Base-by-base conservation (phyloP, 2,113 vertebrate species). In the Climacteris rufus region DNA sequence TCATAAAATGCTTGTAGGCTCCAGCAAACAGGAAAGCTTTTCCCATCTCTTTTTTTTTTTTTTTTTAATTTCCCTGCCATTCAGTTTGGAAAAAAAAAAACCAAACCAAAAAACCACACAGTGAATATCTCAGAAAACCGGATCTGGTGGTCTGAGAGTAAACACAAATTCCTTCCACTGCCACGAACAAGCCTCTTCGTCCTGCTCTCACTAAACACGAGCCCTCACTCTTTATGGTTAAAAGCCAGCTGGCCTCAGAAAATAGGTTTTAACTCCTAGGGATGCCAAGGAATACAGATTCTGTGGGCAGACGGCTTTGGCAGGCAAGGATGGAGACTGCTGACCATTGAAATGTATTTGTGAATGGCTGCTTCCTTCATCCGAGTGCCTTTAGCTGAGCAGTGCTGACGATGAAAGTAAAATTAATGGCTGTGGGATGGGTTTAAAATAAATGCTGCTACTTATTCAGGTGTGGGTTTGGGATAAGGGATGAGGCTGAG, bases 241-340 rank as follows among this genome's bases (percentile, higher is more conserved):
- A 89, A 79, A 77, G 96, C 97, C 97, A 97, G 87, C 94, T 98
- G 97, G 95, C 94, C 75, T 93, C 40, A 11, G 71, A 52, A 56
- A 42, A 75, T 50, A 88, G 89, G 84, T 87, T 94, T 89, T 47
- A 85, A 25, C 72, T 96, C 94, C 79, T 87, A 72, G 42, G 11
- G 28, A 66, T 66, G 93, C 97, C 96, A 96, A 95, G 81, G 91
- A 94, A 96, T 82, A 89, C 95, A 84, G 87, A 70, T 84, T 86
- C 85, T 45, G 70, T 57, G 93, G 92, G 88, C 83, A 83, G 83
- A 87, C 82, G 71, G 82, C 83, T 96, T 97, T 79, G 96, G 94
- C 95, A 91, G 33, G 83, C 61, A 31, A 35, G 45, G 45, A 3
- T 87, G 85, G 93, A 40, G 83, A 18, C 61, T 44, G 54, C 87